Conservation (phyloP, 1,140 invertebrate genomes). For the Fopius arisanus region DNA sequence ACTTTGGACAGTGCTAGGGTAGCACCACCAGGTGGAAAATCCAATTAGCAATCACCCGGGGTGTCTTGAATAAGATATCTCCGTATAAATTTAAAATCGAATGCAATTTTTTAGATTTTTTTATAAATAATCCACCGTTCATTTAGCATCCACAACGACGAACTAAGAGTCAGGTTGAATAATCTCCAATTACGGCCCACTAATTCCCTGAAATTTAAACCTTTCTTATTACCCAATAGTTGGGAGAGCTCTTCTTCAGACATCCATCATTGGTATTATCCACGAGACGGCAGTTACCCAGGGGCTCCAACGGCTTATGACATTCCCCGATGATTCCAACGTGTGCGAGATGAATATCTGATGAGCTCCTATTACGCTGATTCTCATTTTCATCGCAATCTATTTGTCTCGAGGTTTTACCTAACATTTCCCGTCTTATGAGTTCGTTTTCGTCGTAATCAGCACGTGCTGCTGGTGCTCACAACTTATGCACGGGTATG, state of each 20-base stretch:
- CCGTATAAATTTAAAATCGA: neutral
- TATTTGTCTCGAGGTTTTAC: constrained; percentile 9
- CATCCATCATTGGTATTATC: constrained; percentile 17
- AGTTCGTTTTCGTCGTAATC: constrained; percentile 16
- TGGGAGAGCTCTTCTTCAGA: constrained; percentile 3
- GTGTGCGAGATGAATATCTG: constrained; percentile 37
- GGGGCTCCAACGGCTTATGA: constrained; percentile 37
- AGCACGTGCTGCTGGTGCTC: neutral
- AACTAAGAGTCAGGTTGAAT: too few relatives aligned
- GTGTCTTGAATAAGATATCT: neutral
- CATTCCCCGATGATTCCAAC: constrained; percentile 40
- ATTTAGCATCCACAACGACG: too few relatives aligned
- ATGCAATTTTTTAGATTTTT: too few relatives aligned
- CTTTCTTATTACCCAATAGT: neutral
- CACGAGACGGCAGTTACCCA: neutral
- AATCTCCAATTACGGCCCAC: neutral
- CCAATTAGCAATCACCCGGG: neutral
- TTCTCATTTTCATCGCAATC: constrained; percentile 19
- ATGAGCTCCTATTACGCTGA: constrained; percentile 33
- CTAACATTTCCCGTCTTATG: neutral
- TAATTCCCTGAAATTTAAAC: neutral
- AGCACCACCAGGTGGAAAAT: neutral
- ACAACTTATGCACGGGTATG: too few relatives aligned
- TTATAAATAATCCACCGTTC: too few relatives aligned
- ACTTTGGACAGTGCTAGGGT: neutral